phyloP scores from a whole-genome alignment of 2,113 vertebrate genomes.

The Lichenostomus cassidix region DNA sequence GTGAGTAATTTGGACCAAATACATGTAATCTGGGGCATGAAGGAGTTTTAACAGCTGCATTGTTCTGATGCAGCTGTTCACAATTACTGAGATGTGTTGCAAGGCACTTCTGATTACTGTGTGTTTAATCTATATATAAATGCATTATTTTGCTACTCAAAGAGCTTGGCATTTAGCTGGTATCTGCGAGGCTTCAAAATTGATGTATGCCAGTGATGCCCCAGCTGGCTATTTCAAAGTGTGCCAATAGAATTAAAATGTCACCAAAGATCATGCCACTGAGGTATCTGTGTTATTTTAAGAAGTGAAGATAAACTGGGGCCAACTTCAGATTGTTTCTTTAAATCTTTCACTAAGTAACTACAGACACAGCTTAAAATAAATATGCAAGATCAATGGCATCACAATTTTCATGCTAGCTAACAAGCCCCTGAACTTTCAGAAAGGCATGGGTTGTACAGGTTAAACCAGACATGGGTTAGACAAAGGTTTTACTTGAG shows the following conservation, averaged over 20 bases:
- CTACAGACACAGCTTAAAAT: constrained; percentile 59
- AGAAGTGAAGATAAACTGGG: constrained; percentile 69
- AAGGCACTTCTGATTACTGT: neutral
- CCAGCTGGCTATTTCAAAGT: constrained; percentile 39
- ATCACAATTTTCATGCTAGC: neutral
- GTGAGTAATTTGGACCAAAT: neutral
- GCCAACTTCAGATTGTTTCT: constrained; percentile 66
- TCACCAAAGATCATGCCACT: constrained; percentile 56
- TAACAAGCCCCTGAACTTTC: neutral
- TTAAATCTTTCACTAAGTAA: constrained; percentile 44
- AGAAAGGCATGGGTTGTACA: neutral
- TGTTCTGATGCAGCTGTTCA: constrained; percentile 29
- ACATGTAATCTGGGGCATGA: neutral
- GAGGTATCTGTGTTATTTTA: constrained; percentile 72
- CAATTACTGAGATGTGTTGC: neutral
- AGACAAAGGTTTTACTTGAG: neutral
- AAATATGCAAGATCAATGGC: constrained; percentile 38
- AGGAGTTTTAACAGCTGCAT: constrained; percentile 5
- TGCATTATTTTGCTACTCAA: neutral
- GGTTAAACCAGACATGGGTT: neutral
- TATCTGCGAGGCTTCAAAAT: constrained; percentile 35
- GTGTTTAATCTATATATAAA: constrained; percentile 34
- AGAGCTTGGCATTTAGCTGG: constrained; percentile 37
- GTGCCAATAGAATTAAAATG: constrained; percentile 55
- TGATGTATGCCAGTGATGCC: neutral